Base-by-base conservation (phyloP, 64 coral and sea anemone species). In the Stichodactyla mertensii region DNA sequence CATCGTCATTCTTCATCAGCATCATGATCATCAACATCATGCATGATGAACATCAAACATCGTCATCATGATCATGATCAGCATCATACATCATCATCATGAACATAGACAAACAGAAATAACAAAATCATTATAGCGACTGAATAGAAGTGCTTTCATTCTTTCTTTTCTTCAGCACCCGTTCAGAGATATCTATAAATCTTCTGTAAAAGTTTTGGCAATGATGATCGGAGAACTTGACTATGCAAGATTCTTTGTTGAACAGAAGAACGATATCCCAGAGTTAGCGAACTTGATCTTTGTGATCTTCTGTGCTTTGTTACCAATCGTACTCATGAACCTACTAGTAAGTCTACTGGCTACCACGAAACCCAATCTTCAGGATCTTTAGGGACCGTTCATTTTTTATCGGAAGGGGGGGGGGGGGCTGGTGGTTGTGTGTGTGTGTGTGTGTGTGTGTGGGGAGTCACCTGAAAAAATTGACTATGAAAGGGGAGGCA, bases 171-270 rank as follows among this genome's bases (percentile, higher is more conserved):
- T 64, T 86, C 51, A 96, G 74, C 88, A 91, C 6, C 81, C 94
- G 12, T 96, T 90, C 69, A 54, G 27, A 22, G 66, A 52, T 16
- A 15, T 96, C 51, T 52, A 36, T 10, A 4, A 87, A 27, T 87
- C 94, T 2, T 22, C 87, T 23, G 62, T 90, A 10, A 96, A 96
- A 56, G 88, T 96, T 0, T 28, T 92, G 52, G 91, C 88, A 8
- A 96, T 96, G 94, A 92, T 87, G 94, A 84, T 90, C 7, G 94
- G 94, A 6, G 94, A 96, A 71, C 52, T 96, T 51, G 94, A 96
- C 14, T 96, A 89, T 82, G 90, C 61, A 16, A 83, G 84, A 11
- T 96, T 96, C 53, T 96, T 96, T 85, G 91, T 96, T 26, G 94
- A 96, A 60, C 91, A 96, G 57, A 55, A 52, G 27, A 61, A 82